Percentiles rank a stretch among this genome's conserved stretches.
phyloP scores from a whole-genome alignment of 2,797 vertebrate genomes.

The Gorsachius magnificus region DNA sequence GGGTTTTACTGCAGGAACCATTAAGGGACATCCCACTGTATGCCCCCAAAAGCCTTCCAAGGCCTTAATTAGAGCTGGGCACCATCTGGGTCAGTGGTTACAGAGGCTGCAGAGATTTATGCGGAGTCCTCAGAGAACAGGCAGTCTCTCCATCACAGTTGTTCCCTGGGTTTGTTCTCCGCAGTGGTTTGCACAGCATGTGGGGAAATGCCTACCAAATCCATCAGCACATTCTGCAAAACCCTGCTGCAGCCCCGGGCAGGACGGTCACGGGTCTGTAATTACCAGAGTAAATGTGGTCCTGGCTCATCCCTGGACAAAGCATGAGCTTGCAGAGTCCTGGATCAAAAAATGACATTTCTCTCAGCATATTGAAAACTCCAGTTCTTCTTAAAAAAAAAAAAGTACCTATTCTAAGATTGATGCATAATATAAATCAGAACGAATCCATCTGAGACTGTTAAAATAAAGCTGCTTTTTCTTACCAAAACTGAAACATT shows the following conservation, averaged over 20 bases:
- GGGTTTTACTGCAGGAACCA: background rate
- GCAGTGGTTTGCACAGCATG: background rate
- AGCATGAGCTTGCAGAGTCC: background rate
- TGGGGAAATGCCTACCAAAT: background rate
- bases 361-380: background rate
- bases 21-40: background rate
- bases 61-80: background rate
- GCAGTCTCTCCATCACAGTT: background rate
- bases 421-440: background rate
- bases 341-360: background rate
- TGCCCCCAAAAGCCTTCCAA: background rate
- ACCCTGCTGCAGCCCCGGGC: background rate
- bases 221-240: slow-evolving; percentile 9
- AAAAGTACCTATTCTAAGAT: background rate
- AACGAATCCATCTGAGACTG: background rate
- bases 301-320: background rate
- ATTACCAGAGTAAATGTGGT: background rate
- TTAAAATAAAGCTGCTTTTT: slow-evolving; percentile 26
- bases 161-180: background rate
- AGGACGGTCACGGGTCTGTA: fast-evolving
- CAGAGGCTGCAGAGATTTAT: background rate
- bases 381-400: background rate
- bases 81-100: background rate
- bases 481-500: background rate
- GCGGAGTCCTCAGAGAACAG: background rate